Base-by-base conservation (phyloP, 2,888 invertebrate species). In the Lochmaea capreae region DNA sequence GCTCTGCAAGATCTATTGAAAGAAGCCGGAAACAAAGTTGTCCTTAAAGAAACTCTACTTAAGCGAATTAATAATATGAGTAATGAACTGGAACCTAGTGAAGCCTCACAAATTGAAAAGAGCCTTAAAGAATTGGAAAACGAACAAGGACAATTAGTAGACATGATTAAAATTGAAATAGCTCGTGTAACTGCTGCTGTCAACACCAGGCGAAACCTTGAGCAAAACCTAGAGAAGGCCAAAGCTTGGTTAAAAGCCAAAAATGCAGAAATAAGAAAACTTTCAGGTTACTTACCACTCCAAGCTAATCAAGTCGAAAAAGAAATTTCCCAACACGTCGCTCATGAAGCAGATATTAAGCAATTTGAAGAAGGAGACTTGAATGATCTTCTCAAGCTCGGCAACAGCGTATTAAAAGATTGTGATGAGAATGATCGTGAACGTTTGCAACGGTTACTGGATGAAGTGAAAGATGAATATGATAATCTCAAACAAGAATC, bases 21-120 rank as follows among this genome's bases (percentile, higher is more conserved):
- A 86, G 97, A 97, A 86, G 92, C 95, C 1, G 95, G 96, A 81
- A 93, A 94, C 10, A 96, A 96, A 85, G 93, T 94, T 82, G 91
- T 94, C 0, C 90, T 95, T 6, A 92, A 95, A 72, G 95, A 96
- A 81, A 93, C 94, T 0, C 88, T 97, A 39, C 93, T 95, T 80
- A 95, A 95, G 86, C 92, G 96, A 74, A 92, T 96, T 14, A 91
- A 92, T 75, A 94, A 95, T 79, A 93, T 97, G 88, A 93, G 94
- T 82, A 92, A 94, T 74, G 97, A 97, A 85, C 86, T 97, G 52
- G 97, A 97, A 85, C 92, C 94, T 8, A 91, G 92, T 0, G 97
- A 97, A 86, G 93, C 95, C 79, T 92, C 93, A 79, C 92, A 94
- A 84, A 87, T 97, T 65, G 94, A 95, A 84, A 89, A 91, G 0